phyloP scores from a whole-genome alignment of 2,888 invertebrate species.

The Tetranychus piercei region DNA sequence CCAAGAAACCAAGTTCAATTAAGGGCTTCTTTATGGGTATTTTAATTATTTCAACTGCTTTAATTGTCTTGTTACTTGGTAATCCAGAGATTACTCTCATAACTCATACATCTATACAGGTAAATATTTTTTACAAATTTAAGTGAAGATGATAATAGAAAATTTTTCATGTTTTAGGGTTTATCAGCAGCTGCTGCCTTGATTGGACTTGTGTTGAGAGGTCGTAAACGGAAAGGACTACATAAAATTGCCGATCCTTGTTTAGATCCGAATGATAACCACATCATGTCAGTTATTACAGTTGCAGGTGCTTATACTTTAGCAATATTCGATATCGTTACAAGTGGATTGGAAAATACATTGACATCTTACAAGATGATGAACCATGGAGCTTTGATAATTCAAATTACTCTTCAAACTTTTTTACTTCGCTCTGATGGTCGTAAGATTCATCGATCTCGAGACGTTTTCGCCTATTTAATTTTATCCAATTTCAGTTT shows the following conservation, averaged over 20 bases:
- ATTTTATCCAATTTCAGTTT: conserved; percentile 20
- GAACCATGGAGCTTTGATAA: neutral
- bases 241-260: conserved; percentile 10
- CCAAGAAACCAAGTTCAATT: conserved; percentile 11
- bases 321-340: neutral
- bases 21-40: conserved; percentile 21
- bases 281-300: neutral
- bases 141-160: neutral
- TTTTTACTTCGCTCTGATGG: conserved; percentile 9
- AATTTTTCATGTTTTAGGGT: conserved; percentile 6
- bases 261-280: conserved; percentile 7
- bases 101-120: conserved; percentile 18
- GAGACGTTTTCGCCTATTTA: conserved; percentile 18
- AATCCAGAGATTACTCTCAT: conserved; percentile 6
- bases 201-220: conserved; percentile 16
- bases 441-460: conserved; percentile 10
- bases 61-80: conserved; percentile 16
- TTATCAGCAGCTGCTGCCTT: conserved; percentile 12
- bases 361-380: neutral
- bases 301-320: conserved; percentile 5
- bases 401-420: conserved; percentile 9
- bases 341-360: neutral
- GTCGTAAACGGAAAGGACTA: conserved; percentile 11
- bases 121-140: neutral
- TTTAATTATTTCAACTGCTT: conserved; percentile 10